phyloP scores from a whole-genome alignment of 2,888 invertebrate genomes.

The Zelleria hepariella region DNA sequence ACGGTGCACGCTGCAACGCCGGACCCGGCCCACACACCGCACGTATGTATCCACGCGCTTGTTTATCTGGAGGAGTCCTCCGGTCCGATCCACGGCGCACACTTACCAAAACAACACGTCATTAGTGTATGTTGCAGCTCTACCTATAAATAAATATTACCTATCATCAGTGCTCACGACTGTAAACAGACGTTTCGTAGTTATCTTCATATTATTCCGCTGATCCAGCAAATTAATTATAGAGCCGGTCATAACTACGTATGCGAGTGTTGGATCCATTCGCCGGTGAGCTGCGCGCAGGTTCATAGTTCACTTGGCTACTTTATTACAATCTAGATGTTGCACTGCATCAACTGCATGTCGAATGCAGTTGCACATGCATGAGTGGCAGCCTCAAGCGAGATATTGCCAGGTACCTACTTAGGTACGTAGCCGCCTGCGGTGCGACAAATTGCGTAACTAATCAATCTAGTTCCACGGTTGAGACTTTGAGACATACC shows the following conservation, averaged over 20 bases:
- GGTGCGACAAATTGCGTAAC: constrained; percentile 3
- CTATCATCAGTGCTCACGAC: constrained; percentile 17
- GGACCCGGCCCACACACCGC: constrained; percentile 14
- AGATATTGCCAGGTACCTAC: neutral
- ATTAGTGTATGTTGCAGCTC: constrained; percentile 24
- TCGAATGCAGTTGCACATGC: neutral
- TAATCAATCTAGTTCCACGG: constrained; percentile 2
- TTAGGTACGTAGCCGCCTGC: neutral
- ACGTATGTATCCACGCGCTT: constrained; percentile 53
- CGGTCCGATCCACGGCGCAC: constrained; percentile 20
- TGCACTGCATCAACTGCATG: neutral
- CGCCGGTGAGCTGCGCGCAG: neutral
- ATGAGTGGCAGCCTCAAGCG: too few species aligned
- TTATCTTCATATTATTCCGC: neutral
- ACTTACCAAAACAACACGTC: constrained; percentile 24
- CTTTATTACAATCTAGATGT: too few species aligned
- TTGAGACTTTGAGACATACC: neutral
- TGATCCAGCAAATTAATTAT: neutral
- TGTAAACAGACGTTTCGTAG: constrained; percentile 12
- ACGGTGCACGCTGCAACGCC: neutral
- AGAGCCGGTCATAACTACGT: neutral
- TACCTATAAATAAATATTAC: constrained; percentile 28
- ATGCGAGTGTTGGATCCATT: neutral
- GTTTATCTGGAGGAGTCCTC: constrained; percentile 27
- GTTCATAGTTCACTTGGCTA: neutral